Evolutionary conservation across 2,888 invertebrate genomes (phyloP), one percentile per base, ranked within the genome.

Genomic region (Phaonia tiefii): DNA sequence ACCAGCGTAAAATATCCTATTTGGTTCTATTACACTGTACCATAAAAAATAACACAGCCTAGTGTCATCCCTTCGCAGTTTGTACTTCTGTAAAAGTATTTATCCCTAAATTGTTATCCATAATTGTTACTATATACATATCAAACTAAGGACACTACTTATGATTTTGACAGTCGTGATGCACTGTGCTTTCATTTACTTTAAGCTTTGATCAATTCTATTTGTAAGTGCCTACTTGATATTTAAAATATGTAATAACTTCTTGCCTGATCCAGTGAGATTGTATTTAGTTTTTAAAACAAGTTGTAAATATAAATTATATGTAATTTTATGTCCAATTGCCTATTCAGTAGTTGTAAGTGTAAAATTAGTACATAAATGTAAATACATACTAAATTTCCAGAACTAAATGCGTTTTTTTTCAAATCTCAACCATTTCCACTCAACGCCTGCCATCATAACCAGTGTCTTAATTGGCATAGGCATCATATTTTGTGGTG

Each of bases 401-500:
- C n/a, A n/a, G n/a, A n/a, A n/a, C n/a, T n/a, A n/a, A n/a, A n/a
- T n/a, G n/a, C n/a, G n/a, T n/a, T n/a, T n/a, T n/a, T n/a, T n/a
- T n/a, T n/a, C n/a, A n/a, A n/a, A n/a, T n/a, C n/a, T 98, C 91
- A 96, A 97, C 88, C 97, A 97, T 88, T 97, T 97, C 91, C 96
- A 96, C 87, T 96, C 97, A 20, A 96, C 97, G 15, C 96, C 98
- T 8, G 97, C 98, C 22, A 96, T 98, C 85, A 95, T 97, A 72
- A 97, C 97, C 15, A 96, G 96, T 85, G 95, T 96, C 1, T 94
- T 98, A 88, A 96, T 98, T 82, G 97, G 97, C n/a, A 92, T 97
- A 17, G 97, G 97, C 1, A 96, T 98, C 80, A 93, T 98, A 51
- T 97, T 98, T 91, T 97, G 97, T 89, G 96, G 97, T 84, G 96